Conservation (phyloP, 2,113 vertebrate genomes). For the Phyllostomus hastatus region DNA sequence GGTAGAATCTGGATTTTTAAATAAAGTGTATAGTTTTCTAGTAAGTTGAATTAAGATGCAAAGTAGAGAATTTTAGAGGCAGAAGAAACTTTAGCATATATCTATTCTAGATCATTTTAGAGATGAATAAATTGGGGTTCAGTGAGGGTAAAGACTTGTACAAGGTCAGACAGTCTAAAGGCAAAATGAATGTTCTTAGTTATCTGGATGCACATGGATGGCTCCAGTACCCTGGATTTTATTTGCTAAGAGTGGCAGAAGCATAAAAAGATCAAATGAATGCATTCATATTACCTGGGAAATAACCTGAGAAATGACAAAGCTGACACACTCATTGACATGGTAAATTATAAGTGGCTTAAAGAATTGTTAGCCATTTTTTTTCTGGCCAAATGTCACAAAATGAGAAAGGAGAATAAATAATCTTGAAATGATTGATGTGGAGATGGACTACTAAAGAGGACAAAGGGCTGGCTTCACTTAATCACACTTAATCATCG, state of each 20-base stretch:
- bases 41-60: slow-evolving; percentile 9
- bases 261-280: slow-evolving; percentile 44
- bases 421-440: slow-evolving; percentile 39
- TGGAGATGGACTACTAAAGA: neutral
- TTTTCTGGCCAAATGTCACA: slow-evolving; percentile 47
- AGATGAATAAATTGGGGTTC: slow-evolving; percentile 8
- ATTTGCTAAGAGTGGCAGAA: slow-evolving; percentile 51
- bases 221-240: slow-evolving; percentile 17
- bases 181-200: slow-evolving; percentile 36
- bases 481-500: slow-evolving; percentile 27
- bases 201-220: neutral
- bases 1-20: neutral
- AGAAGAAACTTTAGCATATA: neutral
- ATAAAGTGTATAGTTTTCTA: slow-evolving; percentile 15
- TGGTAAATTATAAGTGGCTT: slow-evolving; percentile 56
- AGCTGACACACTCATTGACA: slow-evolving; percentile 40
- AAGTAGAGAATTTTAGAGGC: slow-evolving; percentile 26
- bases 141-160: slow-evolving; percentile 34
- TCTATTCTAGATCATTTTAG: neutral
- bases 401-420: slow-evolving; percentile 54
- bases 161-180: slow-evolving; percentile 30
- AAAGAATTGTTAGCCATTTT: slow-evolving; percentile 60
- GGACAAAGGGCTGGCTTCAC: neutral
- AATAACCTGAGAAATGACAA: slow-evolving; percentile 61
- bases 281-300: slow-evolving; percentile 48